These are phyloP conservation scores for Alca torda DNA, from an alignment of 2,797 vertebrate genomes.

Conservation along the genomic window DNA sequence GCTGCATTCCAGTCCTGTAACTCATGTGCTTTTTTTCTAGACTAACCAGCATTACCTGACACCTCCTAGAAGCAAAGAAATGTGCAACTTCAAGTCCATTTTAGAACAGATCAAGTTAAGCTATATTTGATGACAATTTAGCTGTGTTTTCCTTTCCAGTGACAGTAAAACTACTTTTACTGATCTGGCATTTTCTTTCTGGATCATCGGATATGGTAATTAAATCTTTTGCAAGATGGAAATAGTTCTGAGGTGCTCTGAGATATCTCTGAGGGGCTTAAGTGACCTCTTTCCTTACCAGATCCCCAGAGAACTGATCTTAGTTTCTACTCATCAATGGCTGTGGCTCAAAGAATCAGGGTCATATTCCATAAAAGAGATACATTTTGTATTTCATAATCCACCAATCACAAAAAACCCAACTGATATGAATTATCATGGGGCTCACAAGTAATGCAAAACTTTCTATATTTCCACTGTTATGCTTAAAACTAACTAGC, in stretches of 20 bases:
- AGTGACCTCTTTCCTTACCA: neutral
- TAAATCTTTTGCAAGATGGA: neutral
- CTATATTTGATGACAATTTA: neutral
- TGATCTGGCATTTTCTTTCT: neutral
- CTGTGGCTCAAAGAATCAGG: neutral
- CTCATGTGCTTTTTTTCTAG: neutral
- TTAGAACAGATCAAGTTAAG: neutral
- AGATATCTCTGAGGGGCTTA: neutral
- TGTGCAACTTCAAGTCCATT: neutral
- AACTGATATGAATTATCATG: neutral
- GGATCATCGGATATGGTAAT: neutral
- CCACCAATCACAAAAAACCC: neutral
- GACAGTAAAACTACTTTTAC: neutral
- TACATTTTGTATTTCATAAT: neutral
- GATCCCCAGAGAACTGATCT: neutral
- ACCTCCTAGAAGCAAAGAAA: neutral
- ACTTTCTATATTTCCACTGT: neutral
- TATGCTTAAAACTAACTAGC: neutral
- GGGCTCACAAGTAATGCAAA: neutral
- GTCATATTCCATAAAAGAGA: neutral
- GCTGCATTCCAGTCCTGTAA: neutral
- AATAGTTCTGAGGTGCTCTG: neutral
- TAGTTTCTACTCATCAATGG: neutral
- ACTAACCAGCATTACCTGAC: neutral
- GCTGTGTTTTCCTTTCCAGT: neutral